These are phyloP conservation scores for Prosopocoilus inquinatus DNA, from an alignment of 2,888 invertebrate genomes.

Conservation along the genomic window DNA sequence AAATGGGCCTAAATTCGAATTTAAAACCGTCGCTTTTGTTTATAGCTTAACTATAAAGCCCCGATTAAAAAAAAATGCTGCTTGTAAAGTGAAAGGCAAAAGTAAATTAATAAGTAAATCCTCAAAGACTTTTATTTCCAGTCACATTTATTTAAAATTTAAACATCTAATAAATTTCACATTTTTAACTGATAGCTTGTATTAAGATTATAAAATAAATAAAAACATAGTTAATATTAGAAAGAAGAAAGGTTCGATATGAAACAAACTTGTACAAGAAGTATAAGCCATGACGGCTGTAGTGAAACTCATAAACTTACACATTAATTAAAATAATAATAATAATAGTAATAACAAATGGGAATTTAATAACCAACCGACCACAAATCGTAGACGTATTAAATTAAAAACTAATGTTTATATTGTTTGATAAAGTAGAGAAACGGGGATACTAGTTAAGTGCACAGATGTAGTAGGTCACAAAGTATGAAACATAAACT, in stretches of 20 bases:
- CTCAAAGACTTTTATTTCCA: constrained; percentile 32
- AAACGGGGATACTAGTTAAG: constrained; percentile 40
- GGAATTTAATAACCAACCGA: neutral
- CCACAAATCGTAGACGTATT: neutral
- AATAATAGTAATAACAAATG: constrained; percentile 5
- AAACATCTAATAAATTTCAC: constrained; percentile 49
- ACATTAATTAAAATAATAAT: neutral
- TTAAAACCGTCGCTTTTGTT: too few relatives aligned
- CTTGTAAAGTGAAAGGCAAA: neutral
- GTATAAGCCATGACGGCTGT: neutral
- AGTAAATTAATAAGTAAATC: neutral
- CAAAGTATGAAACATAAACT: constrained; percentile 47
- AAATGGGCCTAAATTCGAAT: too few relatives aligned
- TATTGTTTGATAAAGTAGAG: constrained; percentile 14
- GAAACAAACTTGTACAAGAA: too few relatives aligned
- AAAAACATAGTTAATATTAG: constrained; percentile 12
- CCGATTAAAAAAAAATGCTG: too few relatives aligned
- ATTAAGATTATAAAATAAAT: constrained; percentile 41
- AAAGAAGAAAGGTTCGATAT: too few relatives aligned
- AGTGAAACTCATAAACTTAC: neutral
- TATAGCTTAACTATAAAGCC: too few relatives aligned
- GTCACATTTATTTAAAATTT: constrained; percentile 51
- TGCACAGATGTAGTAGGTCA: constrained; percentile 41
- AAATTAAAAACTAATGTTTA: neutral
- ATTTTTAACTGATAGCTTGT: constrained; percentile 38